phyloP scores from a whole-genome alignment of 2,797 vertebrate genomes.

The Crocodylus rhombifer region DNA sequence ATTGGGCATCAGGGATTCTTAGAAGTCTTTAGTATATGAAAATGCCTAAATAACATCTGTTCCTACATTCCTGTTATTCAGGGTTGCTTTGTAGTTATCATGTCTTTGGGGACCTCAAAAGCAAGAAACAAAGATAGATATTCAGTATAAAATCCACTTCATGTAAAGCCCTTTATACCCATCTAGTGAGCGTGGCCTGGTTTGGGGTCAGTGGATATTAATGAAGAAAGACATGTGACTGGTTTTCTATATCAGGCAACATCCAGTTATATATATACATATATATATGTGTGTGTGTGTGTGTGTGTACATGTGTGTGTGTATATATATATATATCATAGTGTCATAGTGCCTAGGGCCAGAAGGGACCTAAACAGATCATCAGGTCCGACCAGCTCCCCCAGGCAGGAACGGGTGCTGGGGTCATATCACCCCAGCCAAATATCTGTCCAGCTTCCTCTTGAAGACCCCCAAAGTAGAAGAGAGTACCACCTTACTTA shows the following conservation, averaged over 20 bases:
- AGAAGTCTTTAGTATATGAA: conserved; percentile 82
- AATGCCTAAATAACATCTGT: conserved; percentile 80
- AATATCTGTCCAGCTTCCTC: too few relatives aligned
- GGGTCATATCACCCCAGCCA: too few relatives aligned
- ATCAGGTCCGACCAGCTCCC: too few relatives aligned
- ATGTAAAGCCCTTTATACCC: conserved; percentile 68
- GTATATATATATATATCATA: too few relatives aligned
- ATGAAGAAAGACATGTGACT: neutral
- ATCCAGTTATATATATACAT: neutral
- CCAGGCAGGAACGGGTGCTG: too few relatives aligned
- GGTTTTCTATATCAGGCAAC: conserved; percentile 4
- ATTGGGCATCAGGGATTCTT: conserved; percentile 83
- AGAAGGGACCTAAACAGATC: too few relatives aligned
- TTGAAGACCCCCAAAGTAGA: too few relatives aligned
- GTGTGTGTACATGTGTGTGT: too few relatives aligned
- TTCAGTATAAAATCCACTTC: conserved; percentile 68
- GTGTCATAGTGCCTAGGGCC: too few relatives aligned
- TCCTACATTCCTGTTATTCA: conserved; percentile 76
- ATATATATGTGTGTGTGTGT: too few relatives aligned
- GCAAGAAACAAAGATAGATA: conserved; percentile 77
- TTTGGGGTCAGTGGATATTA: conserved; percentile 4
- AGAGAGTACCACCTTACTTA: too few relatives aligned
- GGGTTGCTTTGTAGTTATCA: conserved; percentile 80
- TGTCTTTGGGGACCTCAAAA: conserved; percentile 75
- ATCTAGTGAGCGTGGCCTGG: conserved; percentile 22